Percentiles rank a stretch among this genome's conserved stretches.
These are phyloP conservation scores for Rousettus madagascariensis DNA, from an alignment of 2,797 vertebrate genomes.

Conservation along the genomic window DNA sequence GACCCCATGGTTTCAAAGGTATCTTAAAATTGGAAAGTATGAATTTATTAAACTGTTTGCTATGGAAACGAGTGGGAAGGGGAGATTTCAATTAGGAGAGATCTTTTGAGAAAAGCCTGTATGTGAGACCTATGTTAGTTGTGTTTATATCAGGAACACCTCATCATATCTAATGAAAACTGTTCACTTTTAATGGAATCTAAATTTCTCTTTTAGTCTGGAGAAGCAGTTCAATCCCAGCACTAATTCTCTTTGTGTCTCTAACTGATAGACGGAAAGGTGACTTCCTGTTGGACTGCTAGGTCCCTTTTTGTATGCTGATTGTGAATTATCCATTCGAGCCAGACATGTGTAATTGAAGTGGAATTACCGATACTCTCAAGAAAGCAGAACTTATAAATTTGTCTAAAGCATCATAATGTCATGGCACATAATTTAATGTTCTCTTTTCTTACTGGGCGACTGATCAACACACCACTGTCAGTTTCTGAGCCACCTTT, in stretches of 20 bases:
- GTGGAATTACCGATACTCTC: constrained; percentile 73
- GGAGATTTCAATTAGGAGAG: background rate
- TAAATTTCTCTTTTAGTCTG: constrained; percentile 30
- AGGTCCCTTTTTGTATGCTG: background rate
- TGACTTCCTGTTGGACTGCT: constrained; percentile 54
- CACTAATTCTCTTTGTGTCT: constrained; percentile 45
- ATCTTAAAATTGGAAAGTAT: background rate
- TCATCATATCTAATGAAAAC: background rate
- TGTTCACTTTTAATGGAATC: background rate
- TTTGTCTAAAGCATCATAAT: constrained; percentile 76
- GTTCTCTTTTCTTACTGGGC: constrained; percentile 57
- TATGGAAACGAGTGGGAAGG: background rate
- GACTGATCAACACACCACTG: constrained; percentile 17
- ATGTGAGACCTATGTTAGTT: background rate
- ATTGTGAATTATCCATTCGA: constrained; percentile 64
- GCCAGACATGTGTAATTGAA: constrained; percentile 58
- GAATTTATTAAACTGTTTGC: background rate
- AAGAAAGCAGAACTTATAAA: constrained; percentile 71
- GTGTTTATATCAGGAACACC: background rate
- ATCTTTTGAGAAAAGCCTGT: background rate
- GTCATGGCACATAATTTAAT: constrained; percentile 70
- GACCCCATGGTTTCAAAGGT: background rate
- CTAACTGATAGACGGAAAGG: background rate
- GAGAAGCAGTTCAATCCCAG: background rate
- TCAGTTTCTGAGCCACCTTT: constrained; percentile 22